Conservation (phyloP, 2,888 invertebrate genomes). For the Phortica magna region DNA sequence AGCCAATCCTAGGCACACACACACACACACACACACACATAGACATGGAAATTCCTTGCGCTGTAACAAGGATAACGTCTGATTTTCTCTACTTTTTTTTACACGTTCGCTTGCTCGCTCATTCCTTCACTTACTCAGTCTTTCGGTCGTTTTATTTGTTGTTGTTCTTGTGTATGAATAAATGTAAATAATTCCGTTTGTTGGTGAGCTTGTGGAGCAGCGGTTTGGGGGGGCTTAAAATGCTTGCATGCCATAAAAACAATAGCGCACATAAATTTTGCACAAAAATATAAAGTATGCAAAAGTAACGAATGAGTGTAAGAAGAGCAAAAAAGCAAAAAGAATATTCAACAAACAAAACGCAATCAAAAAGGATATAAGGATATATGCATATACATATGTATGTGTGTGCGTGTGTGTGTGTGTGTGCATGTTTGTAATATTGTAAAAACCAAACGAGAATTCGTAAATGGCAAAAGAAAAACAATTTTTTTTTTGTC, state of each 20-base stretch:
- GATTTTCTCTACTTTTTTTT: slow-evolving; percentile 44
- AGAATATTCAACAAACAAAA: slow-evolving; percentile 29
- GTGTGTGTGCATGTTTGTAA: too few relatives aligned
- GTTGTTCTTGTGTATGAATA: slow-evolving; percentile 27
- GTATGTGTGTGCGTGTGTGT: background rate
- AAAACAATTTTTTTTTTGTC: slow-evolving; percentile 1
- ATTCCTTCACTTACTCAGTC: background rate
- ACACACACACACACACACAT: background rate
- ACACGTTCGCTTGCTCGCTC: slow-evolving; percentile 44
- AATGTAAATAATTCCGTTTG: slow-evolving; percentile 48
- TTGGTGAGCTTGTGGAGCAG: slow-evolving; percentile 28
- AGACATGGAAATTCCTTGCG: slow-evolving; percentile 25
- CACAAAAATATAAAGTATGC: slow-evolving; percentile 60
- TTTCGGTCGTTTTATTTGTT: slow-evolving; percentile 27
- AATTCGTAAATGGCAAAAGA: slow-evolving; percentile 1
- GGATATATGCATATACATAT: background rate
- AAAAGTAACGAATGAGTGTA: slow-evolving; percentile 53
- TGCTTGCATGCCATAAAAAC: slow-evolving; percentile 42
- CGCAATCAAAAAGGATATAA: slow-evolving; percentile 45
- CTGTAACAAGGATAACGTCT: slow-evolving; percentile 61
- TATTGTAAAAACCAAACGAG: background rate
- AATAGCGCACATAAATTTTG: slow-evolving; percentile 65
- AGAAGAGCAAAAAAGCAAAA: slow-evolving; percentile 25
- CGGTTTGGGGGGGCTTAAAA: slow-evolving; percentile 56
- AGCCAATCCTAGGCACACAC: slow-evolving; percentile 24